These are phyloP conservation scores for Macrotus californicus DNA, from an alignment of 2,113 vertebrate genomes.

Conservation along the genomic window DNA sequence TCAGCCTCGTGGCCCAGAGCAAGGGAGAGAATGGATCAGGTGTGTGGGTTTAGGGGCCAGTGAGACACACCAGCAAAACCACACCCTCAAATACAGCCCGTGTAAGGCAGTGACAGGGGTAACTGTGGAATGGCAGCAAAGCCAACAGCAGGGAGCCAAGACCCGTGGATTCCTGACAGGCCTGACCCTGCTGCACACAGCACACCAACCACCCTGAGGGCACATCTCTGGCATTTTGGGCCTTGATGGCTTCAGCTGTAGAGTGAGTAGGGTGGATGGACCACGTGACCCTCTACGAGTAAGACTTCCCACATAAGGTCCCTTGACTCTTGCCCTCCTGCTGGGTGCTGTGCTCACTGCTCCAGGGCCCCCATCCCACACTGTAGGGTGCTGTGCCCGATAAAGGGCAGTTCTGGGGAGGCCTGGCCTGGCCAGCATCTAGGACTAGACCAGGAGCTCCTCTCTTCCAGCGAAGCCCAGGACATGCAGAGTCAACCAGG, in stretches of 20 bases:
- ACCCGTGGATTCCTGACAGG: not conserved
- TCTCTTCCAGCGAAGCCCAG: slow-evolving; percentile 56
- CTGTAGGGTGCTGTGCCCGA: fast-evolving
- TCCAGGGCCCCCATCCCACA: not conserved
- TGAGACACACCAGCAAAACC: not conserved
- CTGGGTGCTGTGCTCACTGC: not conserved
- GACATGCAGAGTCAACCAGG: slow-evolving; percentile 67
- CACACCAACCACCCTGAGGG: fast-evolving
- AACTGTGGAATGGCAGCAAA: not conserved
- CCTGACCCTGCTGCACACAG: not conserved
- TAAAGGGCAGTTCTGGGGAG: fast-evolving
- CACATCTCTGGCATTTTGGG: not conserved
- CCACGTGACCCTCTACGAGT: not conserved
- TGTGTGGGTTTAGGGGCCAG: not conserved
- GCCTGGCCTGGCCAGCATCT: not conserved
- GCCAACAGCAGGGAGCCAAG: not conserved
- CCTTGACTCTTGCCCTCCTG: too few relatives aligned
- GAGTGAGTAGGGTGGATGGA: not conserved
- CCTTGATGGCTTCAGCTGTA: too few relatives aligned
- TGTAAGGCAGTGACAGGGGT: not conserved
- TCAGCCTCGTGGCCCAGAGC: not conserved
- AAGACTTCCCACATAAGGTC: not conserved
- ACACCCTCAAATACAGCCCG: not conserved
- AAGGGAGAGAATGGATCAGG: not conserved
- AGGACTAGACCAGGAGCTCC: not conserved